These are phyloP conservation scores for Tangara arthus DNA, from an alignment of 2,797 vertebrate species.

Conservation along the genomic window DNA sequence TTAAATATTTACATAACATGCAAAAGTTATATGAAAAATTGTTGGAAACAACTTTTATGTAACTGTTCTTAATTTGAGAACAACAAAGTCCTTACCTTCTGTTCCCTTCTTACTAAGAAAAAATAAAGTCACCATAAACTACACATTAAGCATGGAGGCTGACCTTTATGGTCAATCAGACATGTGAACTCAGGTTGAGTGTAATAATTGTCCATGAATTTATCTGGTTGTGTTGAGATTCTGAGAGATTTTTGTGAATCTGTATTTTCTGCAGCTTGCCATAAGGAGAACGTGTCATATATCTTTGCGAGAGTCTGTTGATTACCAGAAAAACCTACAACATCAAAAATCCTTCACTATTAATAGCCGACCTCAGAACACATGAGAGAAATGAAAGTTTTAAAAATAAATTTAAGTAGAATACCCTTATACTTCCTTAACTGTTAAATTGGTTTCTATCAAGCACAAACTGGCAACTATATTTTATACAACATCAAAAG, in stretches of 20 bases:
- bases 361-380: not conserved
- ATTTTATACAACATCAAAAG: constrained; percentile 14
- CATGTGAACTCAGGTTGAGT: not conserved
- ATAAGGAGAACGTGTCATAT: not conserved
- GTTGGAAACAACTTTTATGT: not conserved
- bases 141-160: not conserved
- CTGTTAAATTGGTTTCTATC: not conserved
- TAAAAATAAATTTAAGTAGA: not conserved
- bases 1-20: not conserved
- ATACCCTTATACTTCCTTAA: not conserved
- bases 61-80: not conserved
- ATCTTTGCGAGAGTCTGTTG: not conserved
- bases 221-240: not conserved
- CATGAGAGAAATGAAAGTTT: not conserved
- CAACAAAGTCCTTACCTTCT: not conserved
- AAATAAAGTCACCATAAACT: not conserved
- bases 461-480: not conserved
- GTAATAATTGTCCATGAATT: not conserved
- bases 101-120: not conserved
- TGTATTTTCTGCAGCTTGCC: not conserved
- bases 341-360: not conserved
- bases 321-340: not conserved
- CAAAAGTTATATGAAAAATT: not conserved
- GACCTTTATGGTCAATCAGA: not conserved
- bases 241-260: not conserved